Conservation (phyloP, 2,113 vertebrate species). For the Perccottus glenii region DNA sequence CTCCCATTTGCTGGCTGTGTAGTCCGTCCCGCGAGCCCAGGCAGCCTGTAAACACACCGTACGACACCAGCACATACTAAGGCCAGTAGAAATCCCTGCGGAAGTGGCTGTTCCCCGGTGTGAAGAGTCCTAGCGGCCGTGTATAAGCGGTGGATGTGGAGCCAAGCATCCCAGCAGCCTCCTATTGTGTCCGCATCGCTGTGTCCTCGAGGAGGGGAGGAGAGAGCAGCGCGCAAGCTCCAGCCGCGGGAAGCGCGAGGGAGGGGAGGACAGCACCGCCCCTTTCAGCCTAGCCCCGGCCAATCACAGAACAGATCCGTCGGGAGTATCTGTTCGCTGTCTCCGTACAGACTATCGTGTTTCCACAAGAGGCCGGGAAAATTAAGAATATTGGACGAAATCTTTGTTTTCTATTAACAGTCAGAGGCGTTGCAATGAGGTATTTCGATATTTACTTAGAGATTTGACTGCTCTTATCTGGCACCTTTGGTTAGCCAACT, state of each 20-base stretch:
- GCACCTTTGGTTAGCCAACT: no score
- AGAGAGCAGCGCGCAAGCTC: conserved; percentile 29
- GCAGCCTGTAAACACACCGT: conserved; percentile 24
- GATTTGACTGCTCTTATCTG: no score
- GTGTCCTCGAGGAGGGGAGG: conserved; percentile 60
- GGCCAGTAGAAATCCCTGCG: conserved; percentile 22
- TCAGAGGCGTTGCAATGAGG: no score
- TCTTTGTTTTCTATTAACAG: no score
- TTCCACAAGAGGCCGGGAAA: conserved; percentile 36
- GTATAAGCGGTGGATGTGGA: conserved; percentile 21
- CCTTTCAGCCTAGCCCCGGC: conserved; percentile 29
- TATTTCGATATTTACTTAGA: no score
- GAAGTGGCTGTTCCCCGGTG: neutral
- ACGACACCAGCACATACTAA: conserved; percentile 41
- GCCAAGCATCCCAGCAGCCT: conserved; percentile 59
- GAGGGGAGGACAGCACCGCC: conserved; percentile 25
- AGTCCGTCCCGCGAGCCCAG: conserved; percentile 43
- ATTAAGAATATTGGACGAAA: neutral
- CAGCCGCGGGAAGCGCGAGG: neutral
- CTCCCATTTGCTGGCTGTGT: conserved; percentile 40
- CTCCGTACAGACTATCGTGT: conserved; percentile 76
- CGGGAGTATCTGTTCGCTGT: conserved; percentile 64
- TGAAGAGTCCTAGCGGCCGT: conserved; percentile 39
- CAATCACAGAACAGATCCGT: conserved; percentile 66
- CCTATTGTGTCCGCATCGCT: conserved; percentile 78